Base-by-base conservation (phyloP, 2,888 invertebrate species). In the Heliconius sara region DNA sequence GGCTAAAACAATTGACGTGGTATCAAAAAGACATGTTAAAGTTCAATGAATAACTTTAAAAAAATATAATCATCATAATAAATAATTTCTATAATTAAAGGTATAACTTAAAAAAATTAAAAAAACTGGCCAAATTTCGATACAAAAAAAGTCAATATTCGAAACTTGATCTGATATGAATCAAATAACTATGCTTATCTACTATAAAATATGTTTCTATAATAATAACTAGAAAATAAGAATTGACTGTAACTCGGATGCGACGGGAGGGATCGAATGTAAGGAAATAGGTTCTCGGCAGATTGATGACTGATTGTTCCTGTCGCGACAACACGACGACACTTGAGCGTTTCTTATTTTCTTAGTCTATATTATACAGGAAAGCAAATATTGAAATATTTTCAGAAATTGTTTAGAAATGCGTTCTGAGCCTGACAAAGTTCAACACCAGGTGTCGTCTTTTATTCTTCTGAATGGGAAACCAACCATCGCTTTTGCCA, bases 281-380 rank as follows among this genome's bases (percentile, higher is more conserved):
- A 88, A 87, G 89, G 90, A 88, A 91, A 91, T 91, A 91, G 91
- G 89, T 89, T 90, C 86, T 87, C 85, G 86, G 88, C 84, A 85
- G 87, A 88, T 87, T 93, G 92, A 93, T 92, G 89, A 92, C 91
- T 91, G 89, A 91, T 88, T 91, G 91, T 92, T 89, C 91, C 89
- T 91, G 93, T 93, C 91, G 89, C 86, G 89, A 90, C 91, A 90
- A 90, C 90, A 89, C 89, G 88, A 87, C 88, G 73, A 78, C 80
- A 78, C 89, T 83, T 79, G 78, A 84, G 79, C 78, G 79, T 79
- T 82, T 82, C 65, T 70, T 78, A 83, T 82, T 81, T 81, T 80
- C 25, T 60, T 39, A 73, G 16, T 27, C 43, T 19, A 25, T 43
- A 34, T 68, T 68, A 39, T 39, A 43, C 13, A 16, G 13, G 13